Percentiles rank a stretch among this genome's conserved stretches.
phyloP scores from a whole-genome alignment of 2,113 vertebrate species.

The Nothocercus nigrocapillus region DNA sequence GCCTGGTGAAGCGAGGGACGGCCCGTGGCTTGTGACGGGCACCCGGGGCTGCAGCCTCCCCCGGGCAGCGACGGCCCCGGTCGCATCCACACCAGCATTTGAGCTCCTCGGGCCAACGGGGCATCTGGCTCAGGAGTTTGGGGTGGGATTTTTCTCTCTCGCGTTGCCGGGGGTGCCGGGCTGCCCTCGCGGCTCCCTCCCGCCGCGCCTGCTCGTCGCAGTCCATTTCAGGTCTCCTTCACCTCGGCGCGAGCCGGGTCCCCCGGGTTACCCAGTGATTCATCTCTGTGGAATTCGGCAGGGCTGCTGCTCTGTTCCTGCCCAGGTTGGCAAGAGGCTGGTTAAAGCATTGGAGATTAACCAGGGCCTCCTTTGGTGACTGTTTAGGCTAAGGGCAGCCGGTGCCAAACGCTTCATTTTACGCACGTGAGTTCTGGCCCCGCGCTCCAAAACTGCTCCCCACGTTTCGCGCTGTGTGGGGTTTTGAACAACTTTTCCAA shows the following conservation, averaged over 20 bases:
- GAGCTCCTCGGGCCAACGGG: background rate
- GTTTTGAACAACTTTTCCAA: slow-evolving; percentile 13
- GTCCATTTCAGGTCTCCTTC: slow-evolving; percentile 27
- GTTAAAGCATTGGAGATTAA: background rate
- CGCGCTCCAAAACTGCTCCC: background rate
- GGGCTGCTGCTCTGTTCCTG: slow-evolving; percentile 11
- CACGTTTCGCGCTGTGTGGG: fast-evolving
- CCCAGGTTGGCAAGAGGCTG: background rate
- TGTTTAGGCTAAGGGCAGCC: background rate
- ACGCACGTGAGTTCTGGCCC: background rate
- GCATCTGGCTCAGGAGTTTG: slow-evolving; percentile 5
- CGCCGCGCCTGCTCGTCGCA: background rate
- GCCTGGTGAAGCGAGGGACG: background rate
- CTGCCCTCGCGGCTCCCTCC: background rate
- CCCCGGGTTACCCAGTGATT: slow-evolving; percentile 20
- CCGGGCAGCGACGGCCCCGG: background rate
- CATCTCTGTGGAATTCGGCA: slow-evolving; percentile 33
- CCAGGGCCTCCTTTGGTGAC: slow-evolving; percentile 22
- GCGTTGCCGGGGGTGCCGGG: background rate
- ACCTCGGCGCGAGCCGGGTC: background rate
- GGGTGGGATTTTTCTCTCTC: background rate
- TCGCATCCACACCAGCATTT: background rate
- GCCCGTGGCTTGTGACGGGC: background rate
- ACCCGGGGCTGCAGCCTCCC: background rate
- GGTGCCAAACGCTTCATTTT: background rate